Conservation (phyloP, 2,888 invertebrate genomes). For the Epistrophella euchroma region DNA sequence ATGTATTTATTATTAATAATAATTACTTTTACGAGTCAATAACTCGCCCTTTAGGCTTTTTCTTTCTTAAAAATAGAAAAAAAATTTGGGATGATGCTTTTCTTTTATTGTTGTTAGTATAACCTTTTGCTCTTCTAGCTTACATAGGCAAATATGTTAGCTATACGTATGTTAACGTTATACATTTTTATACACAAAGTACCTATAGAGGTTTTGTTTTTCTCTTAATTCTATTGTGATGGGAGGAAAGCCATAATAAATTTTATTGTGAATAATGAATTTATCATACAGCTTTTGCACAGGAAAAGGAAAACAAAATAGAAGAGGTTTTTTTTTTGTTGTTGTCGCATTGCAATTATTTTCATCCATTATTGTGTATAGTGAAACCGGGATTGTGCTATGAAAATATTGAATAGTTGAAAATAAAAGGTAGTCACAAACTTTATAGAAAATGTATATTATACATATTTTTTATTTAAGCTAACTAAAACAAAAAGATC, state of each 20-base stretch:
- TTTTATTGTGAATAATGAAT: conserved; percentile 45
- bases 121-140: not conserved
- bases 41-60: not conserved
- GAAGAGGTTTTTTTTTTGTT: not conserved
- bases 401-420: not conserved
- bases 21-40: not conserved
- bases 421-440: not conserved
- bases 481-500: not conserved
- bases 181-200: not conserved
- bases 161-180: too few species aligned
- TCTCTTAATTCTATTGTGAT: conserved; percentile 9
- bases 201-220: not conserved
- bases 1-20: not conserved
- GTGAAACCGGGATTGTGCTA: not conserved
- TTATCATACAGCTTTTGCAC: conserved; percentile 42
- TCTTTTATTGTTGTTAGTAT: not conserved
- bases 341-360: not conserved
- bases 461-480: not conserved
- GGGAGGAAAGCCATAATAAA: conserved; percentile 29
- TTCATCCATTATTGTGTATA: not conserved
- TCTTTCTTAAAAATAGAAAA: not conserved
- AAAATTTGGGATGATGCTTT: not conserved
- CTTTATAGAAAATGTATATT: not conserved
- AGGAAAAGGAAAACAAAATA: conserved; percentile 37
- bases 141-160: conserved; percentile 11